Base-by-base conservation (phyloP, 2,888 invertebrate species). In the Peribatodes rhomboidaria region DNA sequence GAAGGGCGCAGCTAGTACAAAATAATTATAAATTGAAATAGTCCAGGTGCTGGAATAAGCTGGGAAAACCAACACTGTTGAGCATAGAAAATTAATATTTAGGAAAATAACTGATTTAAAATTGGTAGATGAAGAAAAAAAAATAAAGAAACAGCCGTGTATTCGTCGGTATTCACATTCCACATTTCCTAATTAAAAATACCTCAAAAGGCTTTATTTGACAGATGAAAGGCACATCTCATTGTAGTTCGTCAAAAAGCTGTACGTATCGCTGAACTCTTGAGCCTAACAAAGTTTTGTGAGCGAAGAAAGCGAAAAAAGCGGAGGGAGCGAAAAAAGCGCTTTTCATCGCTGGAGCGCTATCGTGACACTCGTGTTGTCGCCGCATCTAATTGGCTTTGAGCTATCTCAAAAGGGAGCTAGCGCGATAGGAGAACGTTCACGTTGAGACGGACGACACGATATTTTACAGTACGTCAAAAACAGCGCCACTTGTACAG, bases 341-440 rank as follows among this genome's bases (percentile, higher is more conserved):
- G 74, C 79, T 75, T 81, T 81, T 77, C 79, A 81, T 61, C 72
- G 75, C 61, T 68, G 67, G 65, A 67, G 64, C 76, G 77, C 74
- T 76, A 75, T 81, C 79, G 72, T 67, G 74, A 69, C 77, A 78
- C 83, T 82, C 72, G 78, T 77, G 83, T 84, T 88, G 88, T 88
- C 89, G 79, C 84, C 80, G 84, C 89, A 86, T 87, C 88, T 91
- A 90, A 91, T 90, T 91, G 90, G 91, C 91, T 91, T 90, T 89
- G 89, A 90, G 88, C 85, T 84, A 86, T 88, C 87, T 90, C 85
- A 82, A 87, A 88, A 87, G 87, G 75, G 76, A 79, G 80, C 74
- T 78, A 71, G 73, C 76, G 79, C 78, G 83, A 85, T 88, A 84
- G 54, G 76, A 44, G 76, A 35, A 70, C 41, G 69, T 79, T 70